Evolutionary conservation across 2,888 invertebrate genomes (phyloP), one percentile per base, ranked within the genome.

Genomic region (Ornithoptera priamus): DNA sequence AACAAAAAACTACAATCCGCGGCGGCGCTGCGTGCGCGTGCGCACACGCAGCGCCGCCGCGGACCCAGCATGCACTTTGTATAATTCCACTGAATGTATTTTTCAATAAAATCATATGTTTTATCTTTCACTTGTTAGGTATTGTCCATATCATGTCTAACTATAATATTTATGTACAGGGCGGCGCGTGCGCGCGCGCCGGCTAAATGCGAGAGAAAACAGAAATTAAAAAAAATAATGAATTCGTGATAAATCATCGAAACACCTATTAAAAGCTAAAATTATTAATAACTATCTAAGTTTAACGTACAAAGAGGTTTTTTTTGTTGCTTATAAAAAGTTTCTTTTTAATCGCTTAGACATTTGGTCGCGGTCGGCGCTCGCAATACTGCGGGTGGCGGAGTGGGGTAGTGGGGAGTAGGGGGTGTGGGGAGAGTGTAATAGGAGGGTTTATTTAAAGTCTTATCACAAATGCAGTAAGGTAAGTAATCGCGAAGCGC

Each of bases 241-340:
- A 80, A 79, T 81, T 80, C 84, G 82, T 84, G 84, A 87, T 85
- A 39, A 87, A 83, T 88, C 87, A 89, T 72, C 67, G 89, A 88
- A 91, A 92, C 91, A 92, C 90, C 91, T 92, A 91, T 90, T 91
- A 90, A 80, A 86, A 89, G 87, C 91, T 90, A 90, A 84, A 89
- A 88, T 87, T 86, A 89, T 85, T 85, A 86, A 86, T 86, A 87
- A 87, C 90, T 91, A 90, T 86, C 90, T 90, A 90, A 82, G 76
- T 81, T 82, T 83, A 86, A 89, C 83, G 84, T 88, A 87, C 82
- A 86, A 85, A 85, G 88, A 87, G 86, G 86, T 87, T 85, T 79
- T 76, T 81, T 82, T 75, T 72, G 73, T 74, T 67, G 67, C 62
- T 67, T 74, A 75, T 74, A 74, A 75, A 71, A 67, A 24, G 58